Percentiles rank a stretch among this genome's conserved stretches.
Conservation (phyloP, 1,140 invertebrate genomes). For the Microplitis demolitor region DNA sequence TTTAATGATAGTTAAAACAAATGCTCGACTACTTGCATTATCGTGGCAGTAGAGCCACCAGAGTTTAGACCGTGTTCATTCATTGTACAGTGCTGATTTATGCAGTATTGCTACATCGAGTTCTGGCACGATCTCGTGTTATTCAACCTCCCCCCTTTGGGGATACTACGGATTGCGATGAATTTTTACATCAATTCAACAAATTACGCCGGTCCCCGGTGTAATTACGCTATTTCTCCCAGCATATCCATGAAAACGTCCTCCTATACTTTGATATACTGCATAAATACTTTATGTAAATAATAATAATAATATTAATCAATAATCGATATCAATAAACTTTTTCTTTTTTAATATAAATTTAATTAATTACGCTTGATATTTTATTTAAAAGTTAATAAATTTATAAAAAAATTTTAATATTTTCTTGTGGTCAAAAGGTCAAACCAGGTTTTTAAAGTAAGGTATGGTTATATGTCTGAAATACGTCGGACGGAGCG, state of each 20-base stretch:
- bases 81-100: conserved; percentile 14
- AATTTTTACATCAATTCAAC: conserved; percentile 13
- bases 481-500: not conserved
- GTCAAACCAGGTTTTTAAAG: too few species aligned
- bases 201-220: not conserved
- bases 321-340: too few species aligned
- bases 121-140: conserved; percentile 1
- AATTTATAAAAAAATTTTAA: too few species aligned
- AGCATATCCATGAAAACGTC: not conserved
- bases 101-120: conserved; percentile 3
- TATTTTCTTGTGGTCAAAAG: not conserved
- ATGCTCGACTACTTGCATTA: not conserved
- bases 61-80: conserved; percentile 9
- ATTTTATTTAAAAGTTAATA: too few species aligned
- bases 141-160: not conserved
- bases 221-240: not conserved
- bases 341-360: not conserved
- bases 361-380: too few species aligned
- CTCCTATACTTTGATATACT: not conserved
- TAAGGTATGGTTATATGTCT: not conserved
- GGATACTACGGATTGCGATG: not conserved
- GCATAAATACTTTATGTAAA: not conserved
- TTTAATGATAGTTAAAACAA: conserved; percentile 14
- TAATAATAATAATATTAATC: too few species aligned
- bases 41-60: not conserved